These are phyloP conservation scores for Ciconia boyciana DNA, from an alignment of 2,113 vertebrate species.

Conservation along the genomic window DNA sequence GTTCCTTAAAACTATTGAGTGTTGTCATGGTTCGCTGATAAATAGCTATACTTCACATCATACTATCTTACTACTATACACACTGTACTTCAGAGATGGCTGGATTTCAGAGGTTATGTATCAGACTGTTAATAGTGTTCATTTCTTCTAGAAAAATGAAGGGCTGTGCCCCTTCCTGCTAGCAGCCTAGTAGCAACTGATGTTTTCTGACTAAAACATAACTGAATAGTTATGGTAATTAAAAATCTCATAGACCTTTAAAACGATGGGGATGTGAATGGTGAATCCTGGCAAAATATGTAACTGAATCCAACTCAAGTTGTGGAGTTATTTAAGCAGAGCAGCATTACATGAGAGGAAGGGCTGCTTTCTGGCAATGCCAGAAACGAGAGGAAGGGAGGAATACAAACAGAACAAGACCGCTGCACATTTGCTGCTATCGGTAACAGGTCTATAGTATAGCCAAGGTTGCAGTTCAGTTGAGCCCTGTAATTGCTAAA, in stretches of 20 bases:
- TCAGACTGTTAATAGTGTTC: not conserved
- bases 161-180: not conserved
- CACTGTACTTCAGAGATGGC: not conserved
- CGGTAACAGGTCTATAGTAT: not conserved
- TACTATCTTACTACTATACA: not conserved
- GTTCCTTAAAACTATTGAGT: not conserved
- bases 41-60: not conserved
- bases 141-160: not conserved
- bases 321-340: not conserved
- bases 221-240: not conserved
- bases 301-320: not conserved
- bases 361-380: not conserved
- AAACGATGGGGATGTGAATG: not conserved
- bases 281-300: not conserved
- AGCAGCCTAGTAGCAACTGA: not conserved
- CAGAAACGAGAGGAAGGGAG: not conserved
- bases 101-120: not conserved
- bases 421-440: not conserved
- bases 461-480: not conserved
- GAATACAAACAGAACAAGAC: not conserved
- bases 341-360: not conserved
- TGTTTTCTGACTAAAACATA: not conserved
- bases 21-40: not conserved
- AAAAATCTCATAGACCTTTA: not conserved
- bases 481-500: not conserved